phyloP scores from a whole-genome alignment of 2,888 invertebrate genomes.

The Desoria tigrina region DNA sequence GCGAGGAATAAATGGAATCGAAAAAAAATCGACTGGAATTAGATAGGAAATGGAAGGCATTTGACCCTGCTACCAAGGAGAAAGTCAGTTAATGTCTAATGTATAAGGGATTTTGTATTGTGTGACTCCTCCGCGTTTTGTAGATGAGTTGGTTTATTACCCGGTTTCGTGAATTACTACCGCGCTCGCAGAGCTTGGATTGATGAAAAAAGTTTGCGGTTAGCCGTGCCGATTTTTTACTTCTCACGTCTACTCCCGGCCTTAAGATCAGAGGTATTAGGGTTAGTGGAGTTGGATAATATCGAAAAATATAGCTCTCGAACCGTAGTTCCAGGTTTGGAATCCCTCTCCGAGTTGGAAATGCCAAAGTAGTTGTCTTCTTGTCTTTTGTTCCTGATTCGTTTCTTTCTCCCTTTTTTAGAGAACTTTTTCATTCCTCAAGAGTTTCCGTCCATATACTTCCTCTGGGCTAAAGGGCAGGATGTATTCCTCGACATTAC shows the following conservation, averaged over 20 bases:
- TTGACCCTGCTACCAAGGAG: conserved; percentile 23
- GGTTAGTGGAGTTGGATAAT: too few species aligned
- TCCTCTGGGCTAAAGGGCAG: too few species aligned
- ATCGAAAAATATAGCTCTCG: too few species aligned
- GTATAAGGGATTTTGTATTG: too few species aligned
- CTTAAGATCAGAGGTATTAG: neutral
- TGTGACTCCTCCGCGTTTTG: too few species aligned
- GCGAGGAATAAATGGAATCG: neutral
- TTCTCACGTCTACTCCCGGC: neutral
- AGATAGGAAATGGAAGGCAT: conserved; percentile 22
- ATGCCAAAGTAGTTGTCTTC: conserved; percentile 4
- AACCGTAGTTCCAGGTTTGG: too few species aligned
- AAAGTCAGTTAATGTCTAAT: too few species aligned
- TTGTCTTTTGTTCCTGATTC: conserved; percentile 14
- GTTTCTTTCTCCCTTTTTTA: conserved; percentile 15
- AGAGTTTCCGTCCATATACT: too few species aligned
- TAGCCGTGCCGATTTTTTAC: conserved; percentile 14
- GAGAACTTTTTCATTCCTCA: too few species aligned
- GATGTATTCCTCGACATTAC: too few species aligned
- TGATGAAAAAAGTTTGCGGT: conserved; percentile 29
- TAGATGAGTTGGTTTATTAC: conserved; percentile 23
- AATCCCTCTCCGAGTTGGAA: too few species aligned
- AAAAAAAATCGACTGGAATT: conserved; percentile 11
- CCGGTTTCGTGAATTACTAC: conserved; percentile 25
- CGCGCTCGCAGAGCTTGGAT: conserved; percentile 11